Base-by-base conservation (phyloP, 1,140 invertebrate species). In the Lethrus apterus region DNA sequence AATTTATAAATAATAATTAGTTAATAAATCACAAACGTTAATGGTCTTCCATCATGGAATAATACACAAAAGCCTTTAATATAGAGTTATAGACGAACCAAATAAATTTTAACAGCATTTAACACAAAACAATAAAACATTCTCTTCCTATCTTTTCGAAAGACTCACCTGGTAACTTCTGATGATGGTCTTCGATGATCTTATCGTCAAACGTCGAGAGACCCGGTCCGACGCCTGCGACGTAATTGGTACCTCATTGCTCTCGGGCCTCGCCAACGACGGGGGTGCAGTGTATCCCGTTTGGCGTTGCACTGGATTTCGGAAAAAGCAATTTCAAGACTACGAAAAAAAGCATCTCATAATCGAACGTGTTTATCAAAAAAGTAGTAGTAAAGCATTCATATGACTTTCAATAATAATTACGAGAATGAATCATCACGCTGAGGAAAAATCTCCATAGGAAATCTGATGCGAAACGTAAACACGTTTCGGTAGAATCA, bases 241-340 rank as follows among this genome's bases (percentile, higher is more conserved):
- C 26, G 83, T 77, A 21, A 87, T 66, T 1, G 86, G 80, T 11
- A 90, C 69, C 59, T 86, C 81, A 63, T 89, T 87, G 52, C 76
- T 76, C 50, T 76, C 78, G 30, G 79, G 76, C 9, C 79, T 75
- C 23, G 83, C 83, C 14, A 93, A 70, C 38, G 84, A 80, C 43
- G 93, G 92, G 34, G 93, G 92, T 14, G 86, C 69, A 48, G 82
- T 79, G 66, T 98, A 97, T 1, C 91, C 93, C 41, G n/a, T n/a
- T n/a, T 91, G 84, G 46, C 91, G 90, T 50, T 77, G 77, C 15
- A 83, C 77, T 32, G 84, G 81, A 69, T 86, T 93, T 46, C 90
- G 83, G 75, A 98, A 99, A 71, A 94, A 99, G 1, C 89, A 81
- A 73, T 98, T 93, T 95, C 95, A 99, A 34, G 94, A 98, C 89